These are phyloP conservation scores for Hypomecis punctinalis DNA, from an alignment of 2,888 invertebrate genomes.

Conservation along the genomic window DNA sequence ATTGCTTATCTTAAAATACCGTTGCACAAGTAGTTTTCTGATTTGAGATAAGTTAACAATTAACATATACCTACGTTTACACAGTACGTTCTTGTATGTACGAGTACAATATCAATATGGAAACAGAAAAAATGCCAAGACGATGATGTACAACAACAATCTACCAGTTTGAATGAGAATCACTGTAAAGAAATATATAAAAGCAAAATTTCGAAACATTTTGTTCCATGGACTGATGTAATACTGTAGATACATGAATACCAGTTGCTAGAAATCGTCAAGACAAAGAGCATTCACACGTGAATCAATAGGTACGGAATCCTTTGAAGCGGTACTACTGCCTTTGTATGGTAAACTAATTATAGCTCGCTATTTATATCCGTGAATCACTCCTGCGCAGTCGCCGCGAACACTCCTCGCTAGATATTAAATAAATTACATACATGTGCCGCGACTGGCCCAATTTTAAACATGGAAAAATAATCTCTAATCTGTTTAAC, in stretches of 20 bases:
- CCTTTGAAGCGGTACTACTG: slow-evolving; percentile 54
- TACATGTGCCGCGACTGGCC: slow-evolving; percentile 54
- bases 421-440: slow-evolving; percentile 58
- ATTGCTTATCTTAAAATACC: too few relatives aligned
- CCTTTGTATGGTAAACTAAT: slow-evolving; percentile 75
- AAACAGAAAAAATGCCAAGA: too few relatives aligned
- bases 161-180: too few relatives aligned
- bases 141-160: too few relatives aligned
- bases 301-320: slow-evolving; percentile 64
- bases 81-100: too few relatives aligned
- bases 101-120: too few relatives aligned
- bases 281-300: slow-evolving; percentile 65
- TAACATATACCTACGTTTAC: too few relatives aligned
- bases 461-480: slow-evolving; percentile 47
- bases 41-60: too few relatives aligned
- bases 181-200: too few relatives aligned
- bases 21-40: too few relatives aligned
- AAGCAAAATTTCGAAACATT: background rate
- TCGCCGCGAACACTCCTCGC: slow-evolving; percentile 46
- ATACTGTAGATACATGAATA: slow-evolving; percentile 14
- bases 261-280: slow-evolving; percentile 36
- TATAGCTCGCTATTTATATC: slow-evolving; percentile 70
- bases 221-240: background rate
- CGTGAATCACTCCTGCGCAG: slow-evolving; percentile 75
- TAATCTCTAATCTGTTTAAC: slow-evolving; percentile 15